Conservation (phyloP, 2,113 vertebrate species). For the Oreochromis aureus region DNA sequence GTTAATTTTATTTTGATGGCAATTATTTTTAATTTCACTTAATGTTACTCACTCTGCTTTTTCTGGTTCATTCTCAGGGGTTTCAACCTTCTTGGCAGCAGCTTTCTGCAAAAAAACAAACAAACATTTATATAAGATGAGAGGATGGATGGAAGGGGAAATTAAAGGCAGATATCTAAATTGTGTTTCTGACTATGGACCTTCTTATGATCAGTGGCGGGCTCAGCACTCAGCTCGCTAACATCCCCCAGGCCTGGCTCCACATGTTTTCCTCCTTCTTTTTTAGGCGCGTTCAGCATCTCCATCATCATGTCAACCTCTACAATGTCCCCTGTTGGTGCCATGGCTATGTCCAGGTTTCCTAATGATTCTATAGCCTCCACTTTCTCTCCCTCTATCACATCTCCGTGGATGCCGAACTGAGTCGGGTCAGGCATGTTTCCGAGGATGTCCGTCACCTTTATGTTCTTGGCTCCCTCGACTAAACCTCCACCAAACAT, state of each 20-base stretch:
- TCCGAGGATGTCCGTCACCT: conserved; percentile 95
- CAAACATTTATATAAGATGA: neutral
- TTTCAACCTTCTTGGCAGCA: conserved; percentile 51
- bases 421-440: conserved; percentile 99
- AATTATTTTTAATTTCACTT: neutral
- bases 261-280: conserved; percentile 83
- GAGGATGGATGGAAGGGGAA: neutral
- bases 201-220: conserved; percentile 78
- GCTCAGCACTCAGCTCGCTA: conserved; percentile 72
- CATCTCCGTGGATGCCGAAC: conserved; percentile 93
- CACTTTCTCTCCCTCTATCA: conserved; percentile 81
- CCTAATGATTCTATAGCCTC: conserved; percentile 75
- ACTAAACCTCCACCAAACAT: conserved; percentile 95
- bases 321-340: conserved; percentile 74
- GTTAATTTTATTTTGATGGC: neutral
- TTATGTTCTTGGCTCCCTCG: conserved; percentile 97
- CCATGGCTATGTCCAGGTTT: conserved; percentile 71
- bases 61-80: conserved; percentile 80
- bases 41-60: conserved; percentile 90
- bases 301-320: conserved; percentile 82
- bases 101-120: conserved; percentile 65
- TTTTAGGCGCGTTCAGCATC: conserved; percentile 80
- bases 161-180: neutral
- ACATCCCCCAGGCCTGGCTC: conserved; percentile 90
- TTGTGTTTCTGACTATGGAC: conserved; percentile 57